Evolutionary conservation across 1,140 invertebrate species (phyloP), one percentile per base, ranked within the genome.

Genomic region (Homalodisca vitripennis): DNA sequence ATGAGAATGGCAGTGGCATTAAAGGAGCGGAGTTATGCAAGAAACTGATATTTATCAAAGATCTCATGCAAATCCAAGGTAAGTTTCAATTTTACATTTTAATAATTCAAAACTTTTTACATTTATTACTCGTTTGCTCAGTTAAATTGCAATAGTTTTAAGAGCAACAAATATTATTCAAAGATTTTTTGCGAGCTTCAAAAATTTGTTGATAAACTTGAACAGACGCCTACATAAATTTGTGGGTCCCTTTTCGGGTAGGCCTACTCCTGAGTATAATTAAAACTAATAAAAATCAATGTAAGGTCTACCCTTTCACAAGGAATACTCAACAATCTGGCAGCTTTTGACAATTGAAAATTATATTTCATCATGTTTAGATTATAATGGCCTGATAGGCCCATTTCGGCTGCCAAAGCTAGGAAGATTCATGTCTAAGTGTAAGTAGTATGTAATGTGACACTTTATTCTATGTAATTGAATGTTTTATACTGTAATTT

Each of bases 291-390:
- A 62, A 62, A 24, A 30, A 62, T 20, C 20, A 26, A 62, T 62
- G 6, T 62, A 13, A 27, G 57, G 27, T 20, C 20, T 20, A n/a
- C n/a, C n/a, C 24, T 10, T n/a, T 62, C 10, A 62, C 57, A 62
- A 62, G 57, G 29, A 62, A 62, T 13, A 62, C 20, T 62, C 22
- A 62, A 62, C 57, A 62, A 62, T 27, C 57, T 62, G 13, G 57
- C 57, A 27, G 29, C 29, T 26, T n/a, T 10, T 62, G 27, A 26
- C 57, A 3, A 62, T 62, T 62, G 22, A 62, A 62, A 62, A 62
- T 30, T 10, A 62, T 22, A 22, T 55, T 55, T 62, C 57, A 62
- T 62, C 57, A 62, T 62, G 20, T 3, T 20, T 62, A 62, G 57
- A 62, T 30, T 62, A 62, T 62, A 30, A 62, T 62, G 29, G 12